Conservation (phyloP, 2,888 invertebrate species). For the Salticus scenicus region DNA sequence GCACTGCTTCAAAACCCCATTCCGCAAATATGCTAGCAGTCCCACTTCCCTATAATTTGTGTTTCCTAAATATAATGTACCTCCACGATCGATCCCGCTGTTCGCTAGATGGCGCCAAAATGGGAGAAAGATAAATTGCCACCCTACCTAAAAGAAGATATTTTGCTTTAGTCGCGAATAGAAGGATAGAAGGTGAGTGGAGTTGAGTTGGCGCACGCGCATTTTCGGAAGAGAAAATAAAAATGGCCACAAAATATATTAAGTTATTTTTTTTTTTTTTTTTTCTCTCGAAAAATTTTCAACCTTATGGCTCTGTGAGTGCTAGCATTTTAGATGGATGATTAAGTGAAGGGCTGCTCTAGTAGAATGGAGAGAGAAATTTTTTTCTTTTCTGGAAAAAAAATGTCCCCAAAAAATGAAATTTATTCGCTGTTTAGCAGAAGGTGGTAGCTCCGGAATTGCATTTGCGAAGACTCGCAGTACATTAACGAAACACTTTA, state of each 20-base stretch:
- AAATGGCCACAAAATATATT: slow-evolving; percentile 12
- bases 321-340: slow-evolving; percentile 61
- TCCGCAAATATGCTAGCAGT: slow-evolving; percentile 13
- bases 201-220: not conserved
- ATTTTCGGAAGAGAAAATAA: not conserved
- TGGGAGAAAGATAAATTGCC: slow-evolving; percentile 59
- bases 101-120: slow-evolving; percentile 62
- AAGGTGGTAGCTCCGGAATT: slow-evolving; percentile 31
- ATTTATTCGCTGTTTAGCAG: slow-evolving; percentile 65
- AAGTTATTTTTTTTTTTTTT: slow-evolving; percentile 13
- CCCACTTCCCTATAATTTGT: slow-evolving; percentile 15
- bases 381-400: not conserved
- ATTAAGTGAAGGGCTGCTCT: slow-evolving; percentile 48
- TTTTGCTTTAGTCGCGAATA: slow-evolving; percentile 20
- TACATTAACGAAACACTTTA: slow-evolving; percentile 6
- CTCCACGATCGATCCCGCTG: slow-evolving; percentile 42
- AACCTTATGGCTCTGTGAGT: slow-evolving; percentile 47
- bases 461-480: slow-evolving; percentile 9
- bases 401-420: slow-evolving; percentile 40
- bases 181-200: not conserved
- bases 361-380: not conserved
- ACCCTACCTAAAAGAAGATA: slow-evolving; percentile 51
- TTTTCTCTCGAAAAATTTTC: not conserved
- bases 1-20: slow-evolving; percentile 17
- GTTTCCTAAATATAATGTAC: slow-evolving; percentile 15